phyloP scores from a whole-genome alignment of 2,888 invertebrate species.

The Timandra comae region DNA sequence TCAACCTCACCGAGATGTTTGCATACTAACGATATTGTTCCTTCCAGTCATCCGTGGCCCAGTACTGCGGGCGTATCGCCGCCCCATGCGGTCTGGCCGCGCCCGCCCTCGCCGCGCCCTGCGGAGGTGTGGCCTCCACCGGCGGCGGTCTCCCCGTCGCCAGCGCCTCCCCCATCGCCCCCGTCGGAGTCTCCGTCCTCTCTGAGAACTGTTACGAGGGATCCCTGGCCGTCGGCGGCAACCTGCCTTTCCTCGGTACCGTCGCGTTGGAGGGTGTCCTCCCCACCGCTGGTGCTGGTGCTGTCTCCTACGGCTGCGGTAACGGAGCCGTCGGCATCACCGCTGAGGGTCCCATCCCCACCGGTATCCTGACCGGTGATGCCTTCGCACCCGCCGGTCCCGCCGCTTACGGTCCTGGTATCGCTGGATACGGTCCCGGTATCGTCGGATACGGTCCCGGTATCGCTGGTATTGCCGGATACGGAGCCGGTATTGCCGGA shows the following conservation, averaged over 20 bases:
- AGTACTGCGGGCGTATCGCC: neutral
- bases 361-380: too few relatives aligned
- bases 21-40: neutral
- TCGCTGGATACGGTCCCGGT: too few relatives aligned
- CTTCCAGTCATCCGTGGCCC: too few relatives aligned
- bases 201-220: constrained; percentile 43
- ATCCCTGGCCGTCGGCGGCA: constrained; percentile 26
- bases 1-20: neutral
- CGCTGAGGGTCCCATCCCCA: constrained; percentile 10
- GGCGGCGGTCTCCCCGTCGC: constrained; percentile 26
- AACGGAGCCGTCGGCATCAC: constrained; percentile 21
- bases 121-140: constrained; percentile 17
- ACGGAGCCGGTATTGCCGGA: constrained; percentile 2
- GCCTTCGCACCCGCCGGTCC: too few relatives aligned
- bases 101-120: constrained; percentile 1
- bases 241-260: constrained; percentile 36
- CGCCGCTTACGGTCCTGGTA: constrained; percentile 1
- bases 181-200: constrained; percentile 32
- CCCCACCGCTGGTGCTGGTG: constrained; percentile 29
- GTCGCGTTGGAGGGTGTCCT: constrained; percentile 33
- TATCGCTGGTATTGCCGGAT: constrained; percentile 1
- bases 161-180: constrained; percentile 29
- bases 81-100: constrained; percentile 22
- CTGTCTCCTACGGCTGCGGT: constrained; percentile 30
- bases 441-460: too few relatives aligned